Evolutionary conservation across 2,113 vertebrate species (phyloP).

Genomic region (Phrynocephalus versicolor): DNA sequence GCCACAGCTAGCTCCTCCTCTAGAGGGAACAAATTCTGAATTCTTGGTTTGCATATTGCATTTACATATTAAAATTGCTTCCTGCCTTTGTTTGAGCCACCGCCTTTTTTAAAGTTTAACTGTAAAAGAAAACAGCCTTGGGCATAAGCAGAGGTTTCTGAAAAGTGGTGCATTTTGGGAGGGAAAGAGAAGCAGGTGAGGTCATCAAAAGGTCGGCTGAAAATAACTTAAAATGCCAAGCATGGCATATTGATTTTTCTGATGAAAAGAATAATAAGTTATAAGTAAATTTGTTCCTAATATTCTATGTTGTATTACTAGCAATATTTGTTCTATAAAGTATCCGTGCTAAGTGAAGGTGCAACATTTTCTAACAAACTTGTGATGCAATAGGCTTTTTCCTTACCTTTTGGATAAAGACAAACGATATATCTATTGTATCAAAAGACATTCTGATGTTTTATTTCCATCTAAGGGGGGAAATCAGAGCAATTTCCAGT

Average conservation of each 20-base stretch:
- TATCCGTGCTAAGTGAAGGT: conserved; percentile 55
- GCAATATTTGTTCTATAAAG: conserved; percentile 51
- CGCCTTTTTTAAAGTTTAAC: conserved; percentile 9
- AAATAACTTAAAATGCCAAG: conserved; percentile 40
- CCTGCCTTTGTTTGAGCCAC: background rate
- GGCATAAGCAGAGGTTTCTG: conserved; percentile 26
- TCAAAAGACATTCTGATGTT: conserved; percentile 52
- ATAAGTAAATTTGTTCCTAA: conserved; percentile 57
- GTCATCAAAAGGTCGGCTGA: conserved; percentile 32
- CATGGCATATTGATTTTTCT: conserved; percentile 58
- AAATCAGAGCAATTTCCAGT: background rate
- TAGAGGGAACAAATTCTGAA: conserved; percentile 12
- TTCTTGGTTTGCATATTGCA: background rate
- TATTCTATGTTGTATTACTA: conserved; percentile 34
- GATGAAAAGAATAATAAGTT: conserved; percentile 2
- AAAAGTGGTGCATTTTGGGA: conserved; percentile 34
- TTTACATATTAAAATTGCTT: conserved; percentile 17
- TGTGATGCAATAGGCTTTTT: conserved; percentile 21
- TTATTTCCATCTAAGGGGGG: conserved; percentile 14
- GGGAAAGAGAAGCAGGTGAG: conserved; percentile 1
- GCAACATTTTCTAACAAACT: conserved; percentile 36
- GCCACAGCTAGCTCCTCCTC: background rate
- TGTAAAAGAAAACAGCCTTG: conserved; percentile 16
- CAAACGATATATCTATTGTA: conserved; percentile 45
- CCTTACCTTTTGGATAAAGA: conserved; percentile 38